A percentile compares a stretch with the other conserved stretches of the same genome.
Evolutionary conservation across 2,113 vertebrate genomes (phyloP).

Genomic region (Strix uralensis): DNA sequence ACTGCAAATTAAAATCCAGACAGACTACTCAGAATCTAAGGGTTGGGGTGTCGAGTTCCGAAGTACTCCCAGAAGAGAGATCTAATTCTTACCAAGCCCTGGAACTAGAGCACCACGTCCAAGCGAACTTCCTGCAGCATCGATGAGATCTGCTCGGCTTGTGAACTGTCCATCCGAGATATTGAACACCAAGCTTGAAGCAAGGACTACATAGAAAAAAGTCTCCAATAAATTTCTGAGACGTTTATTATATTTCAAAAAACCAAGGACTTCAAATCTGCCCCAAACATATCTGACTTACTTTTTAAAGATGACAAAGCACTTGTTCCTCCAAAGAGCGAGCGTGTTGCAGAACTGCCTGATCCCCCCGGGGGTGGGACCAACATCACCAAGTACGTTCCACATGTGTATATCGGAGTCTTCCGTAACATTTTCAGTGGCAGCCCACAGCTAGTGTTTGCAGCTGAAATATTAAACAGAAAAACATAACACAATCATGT

Average conservation of each 20-base stretch:
- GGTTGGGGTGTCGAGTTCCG: neutral
- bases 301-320: constrained; percentile 96
- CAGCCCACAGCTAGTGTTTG: constrained; percentile 96
- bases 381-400: constrained; percentile 94
- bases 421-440: constrained; percentile 92
- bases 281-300: constrained; percentile 52
- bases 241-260: neutral
- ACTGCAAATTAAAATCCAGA: neutral
- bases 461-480: constrained; percentile 64
- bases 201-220: constrained; percentile 80
- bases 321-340: constrained; percentile 93
- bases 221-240: neutral
- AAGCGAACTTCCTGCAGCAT: constrained; percentile 93
- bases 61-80: neutral
- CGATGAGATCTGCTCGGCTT: constrained; percentile 93
- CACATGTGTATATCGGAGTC: constrained; percentile 95
- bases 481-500: neutral
- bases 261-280: neutral
- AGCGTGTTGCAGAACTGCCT: constrained; percentile 95
- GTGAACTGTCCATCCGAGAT: constrained; percentile 94
- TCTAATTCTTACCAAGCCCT: constrained; percentile 86
- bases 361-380: constrained; percentile 94
- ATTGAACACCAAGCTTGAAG: constrained; percentile 94
- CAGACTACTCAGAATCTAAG: neutral
- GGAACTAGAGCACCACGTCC: constrained; percentile 95